phyloP scores from a whole-genome alignment of 2,888 invertebrate species.

The Dendrolimus houi region DNA sequence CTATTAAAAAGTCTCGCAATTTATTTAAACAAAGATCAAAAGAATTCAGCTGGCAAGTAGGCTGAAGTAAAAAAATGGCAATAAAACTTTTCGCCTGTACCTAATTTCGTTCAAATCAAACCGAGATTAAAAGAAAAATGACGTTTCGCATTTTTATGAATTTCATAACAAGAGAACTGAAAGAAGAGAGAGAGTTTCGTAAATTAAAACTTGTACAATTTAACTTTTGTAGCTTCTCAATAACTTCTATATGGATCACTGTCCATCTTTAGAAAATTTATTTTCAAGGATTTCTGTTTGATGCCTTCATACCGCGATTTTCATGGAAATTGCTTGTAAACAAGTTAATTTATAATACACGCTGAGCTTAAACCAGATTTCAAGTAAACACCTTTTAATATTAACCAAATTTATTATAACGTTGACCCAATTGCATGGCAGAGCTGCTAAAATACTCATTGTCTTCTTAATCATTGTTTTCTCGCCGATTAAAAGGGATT shows the following conservation, averaged over 20 bases:
- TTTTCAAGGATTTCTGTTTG: neutral
- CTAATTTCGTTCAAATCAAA: constrained; percentile 2
- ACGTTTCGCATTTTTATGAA: constrained; percentile 30
- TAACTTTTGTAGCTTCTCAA: constrained; percentile 52
- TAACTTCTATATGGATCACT: constrained; percentile 28
- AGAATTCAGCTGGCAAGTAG: constrained; percentile 1
- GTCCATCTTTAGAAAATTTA: neutral
- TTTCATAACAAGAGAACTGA: constrained; percentile 26
- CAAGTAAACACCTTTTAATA: neutral
- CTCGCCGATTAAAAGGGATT: neutral
- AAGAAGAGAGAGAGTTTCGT: constrained; percentile 30
- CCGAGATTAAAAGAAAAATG: constrained; percentile 14
- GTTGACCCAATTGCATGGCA: neutral
- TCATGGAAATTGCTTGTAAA: neutral
- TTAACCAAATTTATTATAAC: neutral
- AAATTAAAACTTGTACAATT: constrained; percentile 59
- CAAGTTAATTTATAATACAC: neutral
- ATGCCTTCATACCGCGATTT: neutral
- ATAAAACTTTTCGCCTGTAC: constrained; percentile 8
- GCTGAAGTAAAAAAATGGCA: neutral
- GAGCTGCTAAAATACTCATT: neutral
- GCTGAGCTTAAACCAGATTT: neutral
- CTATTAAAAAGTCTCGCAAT: too few species aligned
- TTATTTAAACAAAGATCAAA: neutral
- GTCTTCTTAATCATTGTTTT: neutral